A percentile compares a stretch with the other conserved stretches of the same genome.
phyloP scores from a whole-genome alignment of 2,888 invertebrate species.

The Caenorhabditis macrosperma region DNA sequence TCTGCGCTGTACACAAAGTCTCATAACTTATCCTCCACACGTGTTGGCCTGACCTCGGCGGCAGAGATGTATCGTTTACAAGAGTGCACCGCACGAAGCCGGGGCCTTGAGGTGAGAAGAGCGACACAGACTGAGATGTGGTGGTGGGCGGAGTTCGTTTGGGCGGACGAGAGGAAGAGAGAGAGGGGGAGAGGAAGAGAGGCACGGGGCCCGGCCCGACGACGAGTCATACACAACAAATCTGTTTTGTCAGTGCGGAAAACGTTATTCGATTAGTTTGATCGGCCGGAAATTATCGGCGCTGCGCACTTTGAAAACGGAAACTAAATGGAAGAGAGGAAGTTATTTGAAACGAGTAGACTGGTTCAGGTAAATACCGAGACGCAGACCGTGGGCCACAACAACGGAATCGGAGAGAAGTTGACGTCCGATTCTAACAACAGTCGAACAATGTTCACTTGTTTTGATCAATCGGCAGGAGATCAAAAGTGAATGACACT shows the following conservation, averaged over 20 bases:
- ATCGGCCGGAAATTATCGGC: constrained; percentile 54
- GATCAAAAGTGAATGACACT: too few species aligned
- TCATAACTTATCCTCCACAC: constrained; percentile 29
- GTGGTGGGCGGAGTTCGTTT: constrained; percentile 44
- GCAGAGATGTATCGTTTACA: constrained; percentile 40
- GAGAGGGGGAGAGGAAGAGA: neutral
- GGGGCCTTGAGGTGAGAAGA: constrained; percentile 47
- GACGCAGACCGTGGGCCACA: too few species aligned
- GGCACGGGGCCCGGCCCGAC: constrained; percentile 1
- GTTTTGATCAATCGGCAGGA: too few species aligned
- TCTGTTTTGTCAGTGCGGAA: constrained; percentile 55
- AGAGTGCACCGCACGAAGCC: constrained; percentile 28
- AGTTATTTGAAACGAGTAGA: constrained; percentile 7
- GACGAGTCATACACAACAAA: constrained; percentile 54
- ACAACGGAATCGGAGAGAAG: neutral
- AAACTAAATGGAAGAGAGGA: constrained; percentile 16
- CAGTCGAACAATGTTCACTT: too few species aligned
- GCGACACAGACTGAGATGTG: constrained; percentile 52
- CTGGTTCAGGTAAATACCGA: constrained; percentile 23
- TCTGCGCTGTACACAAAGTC: constrained; percentile 24
- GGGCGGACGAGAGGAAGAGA: constrained; percentile 27
- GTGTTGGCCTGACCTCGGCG: constrained; percentile 30
- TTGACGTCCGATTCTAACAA: too few species aligned
- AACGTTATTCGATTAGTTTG: constrained; percentile 56
- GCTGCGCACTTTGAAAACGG: constrained; percentile 22